phyloP scores from a whole-genome alignment of 2,888 invertebrate species.

The Agrotis ipsilon region DNA sequence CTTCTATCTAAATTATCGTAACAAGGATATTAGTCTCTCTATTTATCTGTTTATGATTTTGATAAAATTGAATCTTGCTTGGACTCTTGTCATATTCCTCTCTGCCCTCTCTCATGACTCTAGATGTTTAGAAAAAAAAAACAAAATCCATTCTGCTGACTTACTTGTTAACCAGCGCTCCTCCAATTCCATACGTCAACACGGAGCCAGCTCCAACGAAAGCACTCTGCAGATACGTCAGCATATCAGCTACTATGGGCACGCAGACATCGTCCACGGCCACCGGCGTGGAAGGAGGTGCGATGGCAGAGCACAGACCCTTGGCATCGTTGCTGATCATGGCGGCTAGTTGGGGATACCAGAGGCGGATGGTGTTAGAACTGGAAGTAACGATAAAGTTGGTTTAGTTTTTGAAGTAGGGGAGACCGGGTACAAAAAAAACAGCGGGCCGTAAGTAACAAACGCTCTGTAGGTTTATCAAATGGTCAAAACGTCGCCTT shows the following conservation, averaged over 20 bases:
- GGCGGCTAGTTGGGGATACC: constrained; percentile 96
- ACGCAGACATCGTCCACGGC: constrained; percentile 70
- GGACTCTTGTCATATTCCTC: neutral
- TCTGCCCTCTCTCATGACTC: neutral
- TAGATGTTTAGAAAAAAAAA: no score
- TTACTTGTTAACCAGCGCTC: constrained; percentile 82
- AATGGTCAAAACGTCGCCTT: no score
- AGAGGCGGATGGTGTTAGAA: constrained; percentile 95
- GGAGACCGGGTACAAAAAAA: no score
- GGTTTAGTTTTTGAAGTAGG: neutral
- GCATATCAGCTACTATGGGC: constrained; percentile 89
- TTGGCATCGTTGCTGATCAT: constrained; percentile 89
- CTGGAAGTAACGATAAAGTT: constrained; percentile 78
- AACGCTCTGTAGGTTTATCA: no score
- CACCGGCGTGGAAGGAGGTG: constrained; percentile 66
- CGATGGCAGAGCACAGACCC: constrained; percentile 83
- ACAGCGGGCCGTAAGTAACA: no score
- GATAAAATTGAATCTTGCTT: neutral
- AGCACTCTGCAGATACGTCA: constrained; percentile 93
- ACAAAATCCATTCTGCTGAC: constrained; percentile 8
- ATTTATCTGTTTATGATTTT: neutral
- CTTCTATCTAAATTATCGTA: no score
- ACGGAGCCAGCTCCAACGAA: constrained; percentile 92
- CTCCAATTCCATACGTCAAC: constrained; percentile 92
- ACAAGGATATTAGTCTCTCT: no score